A percentile compares a stretch with the other conserved stretches of the same genome.
Evolutionary conservation across 2,888 invertebrate species (phyloP).

Genomic region (Sminthurides aquaticus): DNA sequence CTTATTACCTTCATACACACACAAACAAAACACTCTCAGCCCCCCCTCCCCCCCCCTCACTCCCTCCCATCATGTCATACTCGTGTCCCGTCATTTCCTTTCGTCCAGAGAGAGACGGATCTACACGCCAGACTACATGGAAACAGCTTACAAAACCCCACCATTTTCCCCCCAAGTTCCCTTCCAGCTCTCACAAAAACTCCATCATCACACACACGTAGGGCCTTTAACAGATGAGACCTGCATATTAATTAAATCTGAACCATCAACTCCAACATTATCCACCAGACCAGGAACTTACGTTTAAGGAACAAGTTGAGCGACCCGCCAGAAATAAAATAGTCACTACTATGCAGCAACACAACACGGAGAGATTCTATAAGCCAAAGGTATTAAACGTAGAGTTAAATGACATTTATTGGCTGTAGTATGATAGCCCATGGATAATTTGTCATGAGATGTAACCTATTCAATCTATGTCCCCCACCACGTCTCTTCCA

Average conservation of each 20-base stretch:
- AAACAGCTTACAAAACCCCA: too few species aligned
- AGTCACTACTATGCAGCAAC: too few species aligned
- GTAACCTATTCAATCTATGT: not conserved
- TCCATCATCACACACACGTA: not conserved
- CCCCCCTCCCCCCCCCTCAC: not conserved
- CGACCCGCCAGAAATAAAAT: too few species aligned
- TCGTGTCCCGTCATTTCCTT: not conserved
- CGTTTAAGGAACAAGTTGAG: too few species aligned
- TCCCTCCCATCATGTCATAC: not conserved
- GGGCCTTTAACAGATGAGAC: not conserved
- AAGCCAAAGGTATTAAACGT: not conserved
- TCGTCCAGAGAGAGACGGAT: not conserved
- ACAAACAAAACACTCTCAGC: too few species aligned
- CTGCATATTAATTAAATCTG: not conserved
- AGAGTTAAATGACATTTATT: slow-evolving; percentile 19
- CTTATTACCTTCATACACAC: too few species aligned
- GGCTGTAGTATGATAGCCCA: slow-evolving; percentile 17
- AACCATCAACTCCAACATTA: too few species aligned
- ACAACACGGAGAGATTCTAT: not conserved
- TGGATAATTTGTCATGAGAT: slow-evolving; percentile 17
- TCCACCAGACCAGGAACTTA: too few species aligned
- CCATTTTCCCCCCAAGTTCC: too few species aligned
- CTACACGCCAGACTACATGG: too few species aligned
- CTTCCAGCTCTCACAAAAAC: not conserved
- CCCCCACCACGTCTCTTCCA: not conserved